These are phyloP conservation scores for Erannis defoliaria DNA, from an alignment of 2,888 invertebrate species.

Conservation along the genomic window DNA sequence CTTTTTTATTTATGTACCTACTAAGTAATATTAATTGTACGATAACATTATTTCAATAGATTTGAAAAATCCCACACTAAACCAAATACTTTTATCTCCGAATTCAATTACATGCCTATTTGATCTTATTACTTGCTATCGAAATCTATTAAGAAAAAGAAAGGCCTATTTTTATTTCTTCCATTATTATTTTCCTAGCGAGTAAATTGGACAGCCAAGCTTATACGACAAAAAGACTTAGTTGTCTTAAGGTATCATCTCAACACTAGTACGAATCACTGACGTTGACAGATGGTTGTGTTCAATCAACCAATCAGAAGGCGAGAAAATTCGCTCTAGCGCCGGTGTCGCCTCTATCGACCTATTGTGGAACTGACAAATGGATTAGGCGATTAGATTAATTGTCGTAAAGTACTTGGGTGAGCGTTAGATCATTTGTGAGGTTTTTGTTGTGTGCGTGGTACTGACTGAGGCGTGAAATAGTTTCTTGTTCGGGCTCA, in stretches of 20 bases:
- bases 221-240: too few relatives aligned
- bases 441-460: not conserved
- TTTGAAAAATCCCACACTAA: too few relatives aligned
- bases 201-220: constrained; percentile 7
- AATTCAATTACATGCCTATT: too few relatives aligned
- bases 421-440: not conserved
- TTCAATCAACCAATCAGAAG: constrained; percentile 27
- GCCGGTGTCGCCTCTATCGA: constrained; percentile 20
- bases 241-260: not conserved
- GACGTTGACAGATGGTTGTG: constrained; percentile 25
- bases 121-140: too few relatives aligned
- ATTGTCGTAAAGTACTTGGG: constrained; percentile 15
- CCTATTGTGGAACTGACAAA: constrained; percentile 30
- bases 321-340: constrained; percentile 15
- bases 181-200: not conserved
- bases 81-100: too few relatives aligned
- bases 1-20: too few relatives aligned
- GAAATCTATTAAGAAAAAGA: too few relatives aligned
- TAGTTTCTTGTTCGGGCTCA: not conserved
- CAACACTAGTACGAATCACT: not conserved
- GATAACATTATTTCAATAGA: too few relatives aligned
- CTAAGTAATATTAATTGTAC: too few relatives aligned
- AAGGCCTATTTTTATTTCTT: not conserved
- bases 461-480: not conserved
- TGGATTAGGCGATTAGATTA: constrained; percentile 22